Percentiles rank a stretch among this genome's conserved stretches.
Evolutionary conservation across 1,140 invertebrate species (phyloP).

Genomic region (Heliothis virescens): DNA sequence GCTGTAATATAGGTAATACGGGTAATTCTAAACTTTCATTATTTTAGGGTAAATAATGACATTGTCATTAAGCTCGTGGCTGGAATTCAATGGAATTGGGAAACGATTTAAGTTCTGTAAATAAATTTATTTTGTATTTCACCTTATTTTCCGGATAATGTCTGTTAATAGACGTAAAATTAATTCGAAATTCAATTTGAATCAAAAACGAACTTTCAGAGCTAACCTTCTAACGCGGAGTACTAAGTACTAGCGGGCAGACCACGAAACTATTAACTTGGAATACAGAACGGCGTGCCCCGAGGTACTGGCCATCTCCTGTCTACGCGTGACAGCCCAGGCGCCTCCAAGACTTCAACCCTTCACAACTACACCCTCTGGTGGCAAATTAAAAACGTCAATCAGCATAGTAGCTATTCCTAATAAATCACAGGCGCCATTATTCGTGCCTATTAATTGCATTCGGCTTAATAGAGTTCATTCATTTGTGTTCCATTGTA

Average conservation of each 20-base stretch:
- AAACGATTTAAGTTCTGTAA: neutral
- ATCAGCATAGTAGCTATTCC: slow-evolving; percentile 77
- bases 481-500: slow-evolving; percentile 70
- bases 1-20: slow-evolving; percentile 13
- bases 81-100: slow-evolving; percentile 1
- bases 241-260: neutral
- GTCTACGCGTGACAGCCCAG: slow-evolving; percentile 71
- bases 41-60: slow-evolving; percentile 19
- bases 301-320: slow-evolving; percentile 64
- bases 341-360: slow-evolving; percentile 67
- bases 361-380: slow-evolving; percentile 60
- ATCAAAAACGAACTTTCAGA: slow-evolving; percentile 14
- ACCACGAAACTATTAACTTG: slow-evolving; percentile 40
- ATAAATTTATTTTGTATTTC: neutral
- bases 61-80: neutral
- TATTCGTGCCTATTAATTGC: slow-evolving; percentile 78
- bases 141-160: neutral
- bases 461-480: slow-evolving; percentile 75
- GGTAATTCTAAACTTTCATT: slow-evolving; percentile 33
- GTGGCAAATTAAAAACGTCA: slow-evolving; percentile 82
- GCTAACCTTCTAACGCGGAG: slow-evolving; percentile 25
- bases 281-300: slow-evolving; percentile 36
- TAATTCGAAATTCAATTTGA: neutral
- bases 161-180: neutral
- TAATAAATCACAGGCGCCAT: slow-evolving; percentile 76